Percentiles rank a stretch among this genome's conserved stretches.
These are phyloP conservation scores for Cheilosia urbana DNA, from an alignment of 2,888 invertebrate genomes.

Conservation along the genomic window DNA sequence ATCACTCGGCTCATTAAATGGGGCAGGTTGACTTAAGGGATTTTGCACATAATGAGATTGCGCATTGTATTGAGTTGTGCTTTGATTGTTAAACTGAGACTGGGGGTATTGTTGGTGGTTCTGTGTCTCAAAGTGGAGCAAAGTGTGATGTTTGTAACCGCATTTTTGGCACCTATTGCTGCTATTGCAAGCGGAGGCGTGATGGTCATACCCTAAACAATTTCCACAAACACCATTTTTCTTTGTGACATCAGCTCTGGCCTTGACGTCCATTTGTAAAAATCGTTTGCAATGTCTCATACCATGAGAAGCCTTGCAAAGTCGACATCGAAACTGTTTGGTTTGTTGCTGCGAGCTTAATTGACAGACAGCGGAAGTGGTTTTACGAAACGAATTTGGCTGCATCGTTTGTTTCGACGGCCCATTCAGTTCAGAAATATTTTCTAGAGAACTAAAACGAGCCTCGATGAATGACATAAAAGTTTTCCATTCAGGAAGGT, in stretches of 20 bases:
- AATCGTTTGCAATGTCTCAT: slow-evolving; percentile 11
- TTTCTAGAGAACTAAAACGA: slow-evolving; percentile 28
- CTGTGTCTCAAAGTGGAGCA: not conserved
- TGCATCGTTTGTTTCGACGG: not conserved
- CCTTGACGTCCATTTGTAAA: slow-evolving; percentile 2
- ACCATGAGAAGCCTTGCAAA: not conserved
- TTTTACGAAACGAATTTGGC: not conserved
- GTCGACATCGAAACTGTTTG: slow-evolving; percentile 3
- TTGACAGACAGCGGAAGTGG: not conserved
- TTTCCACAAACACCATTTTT: not conserved
- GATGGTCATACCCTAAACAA: slow-evolving; percentile 1
- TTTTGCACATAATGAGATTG: not conserved
- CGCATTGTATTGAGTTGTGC: not conserved
- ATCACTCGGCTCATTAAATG: not conserved
- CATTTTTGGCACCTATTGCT: slow-evolving; percentile 14
- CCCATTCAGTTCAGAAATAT: slow-evolving; percentile 8
- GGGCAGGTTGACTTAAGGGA: not conserved
- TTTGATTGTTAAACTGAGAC: too few species aligned
- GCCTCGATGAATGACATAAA: not conserved
- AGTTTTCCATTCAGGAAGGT: slow-evolving; percentile 27
- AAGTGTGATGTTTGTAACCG: not conserved
- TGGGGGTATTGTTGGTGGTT: too few species aligned
- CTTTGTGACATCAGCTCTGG: not conserved
- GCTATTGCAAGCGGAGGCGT: not conserved
- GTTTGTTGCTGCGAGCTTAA: not conserved